A percentile compares a stretch with the other conserved stretches of the same genome.
Conservation (phyloP, 2,797 vertebrate genomes). For the Scyliorhinus canicula region DNA sequence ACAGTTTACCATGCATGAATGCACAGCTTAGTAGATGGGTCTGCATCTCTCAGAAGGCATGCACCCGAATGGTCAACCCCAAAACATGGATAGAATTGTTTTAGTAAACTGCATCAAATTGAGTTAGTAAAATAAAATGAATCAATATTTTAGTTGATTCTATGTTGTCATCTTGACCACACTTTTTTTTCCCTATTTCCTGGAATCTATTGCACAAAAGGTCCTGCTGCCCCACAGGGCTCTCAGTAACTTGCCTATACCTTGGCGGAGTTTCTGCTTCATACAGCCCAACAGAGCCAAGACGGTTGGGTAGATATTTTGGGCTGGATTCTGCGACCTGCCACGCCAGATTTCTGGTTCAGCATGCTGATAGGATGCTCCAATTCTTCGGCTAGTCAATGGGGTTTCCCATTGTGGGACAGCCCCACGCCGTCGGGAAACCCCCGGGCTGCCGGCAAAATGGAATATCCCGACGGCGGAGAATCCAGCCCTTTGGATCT, state of each 20-base stretch:
- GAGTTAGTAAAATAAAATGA: neutral
- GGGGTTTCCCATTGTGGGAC: no score
- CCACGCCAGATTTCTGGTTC: no score
- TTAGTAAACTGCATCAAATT: no score
- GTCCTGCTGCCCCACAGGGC: neutral
- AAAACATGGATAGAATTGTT: neutral
- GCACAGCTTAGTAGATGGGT: neutral
- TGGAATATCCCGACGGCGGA: no score
- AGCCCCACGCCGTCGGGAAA: no score
- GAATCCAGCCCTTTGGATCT: no score
- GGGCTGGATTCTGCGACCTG: no score
- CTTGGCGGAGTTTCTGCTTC: neutral
- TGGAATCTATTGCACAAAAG: neutral
- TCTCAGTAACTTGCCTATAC: neutral
- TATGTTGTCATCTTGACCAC: neutral
- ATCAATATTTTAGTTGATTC: neutral
- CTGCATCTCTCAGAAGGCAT: neutral
- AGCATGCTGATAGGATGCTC: no score
- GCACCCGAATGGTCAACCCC: neutral
- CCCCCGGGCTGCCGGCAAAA: no score
- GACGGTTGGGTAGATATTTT: neutral
- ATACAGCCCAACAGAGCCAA: neutral
- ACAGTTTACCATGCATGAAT: neutral
- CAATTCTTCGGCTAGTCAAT: no score
- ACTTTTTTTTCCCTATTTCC: no score